Base-by-base conservation (phyloP, 2,888 invertebrate species). In the Dasypolia templi region DNA sequence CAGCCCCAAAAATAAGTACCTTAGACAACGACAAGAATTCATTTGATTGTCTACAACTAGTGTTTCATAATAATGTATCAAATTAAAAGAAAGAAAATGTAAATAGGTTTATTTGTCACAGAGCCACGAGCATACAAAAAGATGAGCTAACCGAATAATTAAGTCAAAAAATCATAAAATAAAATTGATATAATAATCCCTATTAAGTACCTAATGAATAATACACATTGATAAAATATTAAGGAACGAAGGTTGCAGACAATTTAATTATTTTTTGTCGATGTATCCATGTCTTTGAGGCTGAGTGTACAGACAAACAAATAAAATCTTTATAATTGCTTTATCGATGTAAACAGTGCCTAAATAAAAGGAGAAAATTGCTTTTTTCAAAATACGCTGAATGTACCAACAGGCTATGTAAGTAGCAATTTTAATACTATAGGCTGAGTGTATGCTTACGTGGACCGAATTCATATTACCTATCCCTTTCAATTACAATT, bases 401-500 rank as follows among this genome's bases (percentile, higher is more conserved):
- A 51, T 51, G 32, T 53, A 59, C 39, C 69, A 80, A 66, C 51
- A 56, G 26, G 22, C 67, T 61, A 51, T 64, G 59, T 14, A 51
- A 59, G 59, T 14, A 49, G 44, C 42, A 29, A 22, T 66, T 68
- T 68, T 66, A 51, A 71, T 71, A 71, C n/a, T 17, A 42, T 14
- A 44, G 14, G 14, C 35, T 32, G 32, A 53, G 29, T 63, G 26
- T 63, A 51, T 42, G 32, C 26, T 69, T 49, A 56, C 49, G 32
- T 32, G 17, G 51, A 53, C 17, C 9, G 19, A 3, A 44, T 46
- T 55, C 62, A 46, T 26, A 58, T 73, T 46, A 51, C 44, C 14
- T 26, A 39, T 9, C 29, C 11, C 0, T 14, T 80, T 77, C 26
- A 74, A 77, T 80, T 63, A 72, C 62, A 62, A 63, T 72, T 58